Evolutionary conservation across 92 coral and sea anemone genomes (phyloP).

Genomic region (Virgularia gustaviana): DNA sequence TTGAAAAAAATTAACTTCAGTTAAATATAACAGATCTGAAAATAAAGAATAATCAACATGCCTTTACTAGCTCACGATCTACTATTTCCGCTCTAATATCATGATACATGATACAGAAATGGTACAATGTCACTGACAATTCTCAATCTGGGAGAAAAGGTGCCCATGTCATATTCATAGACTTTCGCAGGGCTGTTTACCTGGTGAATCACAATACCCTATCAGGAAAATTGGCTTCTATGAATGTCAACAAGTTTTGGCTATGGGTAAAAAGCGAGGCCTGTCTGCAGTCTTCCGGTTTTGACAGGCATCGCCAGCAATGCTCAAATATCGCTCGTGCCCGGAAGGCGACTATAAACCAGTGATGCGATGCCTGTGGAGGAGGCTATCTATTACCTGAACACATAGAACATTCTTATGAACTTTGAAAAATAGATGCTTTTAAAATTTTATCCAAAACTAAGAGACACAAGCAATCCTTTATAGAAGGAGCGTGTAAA

Average conservation of each 20-base stretch:
- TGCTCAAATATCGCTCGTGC: too few species aligned
- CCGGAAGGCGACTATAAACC: too few species aligned
- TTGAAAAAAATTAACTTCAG: neutral
- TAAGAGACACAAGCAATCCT: too few species aligned
- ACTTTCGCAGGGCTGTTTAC: conserved; percentile 22
- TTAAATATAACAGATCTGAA: conserved; percentile 6
- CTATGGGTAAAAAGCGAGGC: neutral
- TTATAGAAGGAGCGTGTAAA: too few species aligned
- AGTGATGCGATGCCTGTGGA: too few species aligned
- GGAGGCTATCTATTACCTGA: too few species aligned
- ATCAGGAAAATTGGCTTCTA: neutral
- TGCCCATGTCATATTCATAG: conserved; percentile 14
- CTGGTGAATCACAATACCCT: conserved; percentile 16
- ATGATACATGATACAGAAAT: conserved; percentile 10
- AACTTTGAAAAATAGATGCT: too few species aligned
- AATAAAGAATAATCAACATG: conserved; percentile 32
- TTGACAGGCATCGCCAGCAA: too few species aligned
- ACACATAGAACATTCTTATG: too few species aligned
- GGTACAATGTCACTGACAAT: conserved; percentile 29
- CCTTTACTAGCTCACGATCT: conserved; percentile 9
- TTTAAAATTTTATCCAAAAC: too few species aligned
- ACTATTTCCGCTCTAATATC: conserved; percentile 10
- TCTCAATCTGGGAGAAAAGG: conserved; percentile 19
- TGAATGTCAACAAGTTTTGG: neutral
- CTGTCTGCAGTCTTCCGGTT: too few species aligned